Conservation (phyloP, 2,113 vertebrate genomes). For the Apodemus sylvaticus region DNA sequence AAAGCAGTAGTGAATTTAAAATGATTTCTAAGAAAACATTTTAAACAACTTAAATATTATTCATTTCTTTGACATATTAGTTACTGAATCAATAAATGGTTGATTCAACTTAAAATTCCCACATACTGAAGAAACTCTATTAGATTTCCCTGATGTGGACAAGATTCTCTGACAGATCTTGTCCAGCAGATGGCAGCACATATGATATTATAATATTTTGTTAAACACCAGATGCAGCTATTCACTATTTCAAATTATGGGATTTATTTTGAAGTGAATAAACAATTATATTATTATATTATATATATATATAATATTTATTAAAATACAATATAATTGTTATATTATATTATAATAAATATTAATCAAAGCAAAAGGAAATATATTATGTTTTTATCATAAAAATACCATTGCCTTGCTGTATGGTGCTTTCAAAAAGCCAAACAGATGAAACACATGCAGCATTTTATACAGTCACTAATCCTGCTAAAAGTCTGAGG, state of each 20-base stretch:
- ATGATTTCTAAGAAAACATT: neutral
- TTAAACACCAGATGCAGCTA: neutral
- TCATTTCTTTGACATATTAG: no score
- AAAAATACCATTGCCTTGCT: neutral
- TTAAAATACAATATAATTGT: no score
- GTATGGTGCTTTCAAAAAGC: neutral
- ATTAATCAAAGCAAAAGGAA: neutral
- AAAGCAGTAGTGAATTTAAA: neutral
- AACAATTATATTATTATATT: no score
- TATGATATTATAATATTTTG: neutral
- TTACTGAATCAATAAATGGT: neutral
- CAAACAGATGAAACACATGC: neutral
- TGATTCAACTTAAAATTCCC: neutral
- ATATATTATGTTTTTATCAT: neutral
- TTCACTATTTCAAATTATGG: neutral
- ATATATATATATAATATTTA: no score
- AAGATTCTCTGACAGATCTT: neutral
- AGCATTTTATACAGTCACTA: neutral
- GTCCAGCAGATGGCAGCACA: conserved; percentile 72
- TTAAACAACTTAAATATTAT: neutral
- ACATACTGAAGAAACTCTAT: neutral
- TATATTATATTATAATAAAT: no score
- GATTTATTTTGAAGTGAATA: neutral
- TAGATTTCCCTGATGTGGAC: no score
- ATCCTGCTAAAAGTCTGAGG: neutral